Evolutionary conservation across 2,888 invertebrate genomes (phyloP).

Genomic region (Tachina fera): DNA sequence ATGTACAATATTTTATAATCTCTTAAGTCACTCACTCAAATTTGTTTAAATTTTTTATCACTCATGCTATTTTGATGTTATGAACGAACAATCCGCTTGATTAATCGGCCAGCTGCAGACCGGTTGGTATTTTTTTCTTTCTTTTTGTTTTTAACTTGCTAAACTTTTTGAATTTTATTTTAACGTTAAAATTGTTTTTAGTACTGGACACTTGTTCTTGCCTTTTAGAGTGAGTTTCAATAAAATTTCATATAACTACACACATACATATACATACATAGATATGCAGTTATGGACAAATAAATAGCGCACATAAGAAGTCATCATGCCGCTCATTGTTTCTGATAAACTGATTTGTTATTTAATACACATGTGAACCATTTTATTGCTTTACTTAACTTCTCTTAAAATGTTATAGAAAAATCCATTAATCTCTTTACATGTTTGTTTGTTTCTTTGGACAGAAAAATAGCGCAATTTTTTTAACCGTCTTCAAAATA

Average conservation of each 20-base stretch:
- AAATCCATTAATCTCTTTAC: too few relatives aligned
- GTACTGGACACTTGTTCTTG: conserved; percentile 68
- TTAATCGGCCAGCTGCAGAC: conserved; percentile 51
- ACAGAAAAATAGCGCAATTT: too few relatives aligned
- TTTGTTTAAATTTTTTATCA: conserved; percentile 19
- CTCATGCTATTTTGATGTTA: conserved; percentile 32
- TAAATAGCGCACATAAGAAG: too few relatives aligned
- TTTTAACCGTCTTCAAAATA: too few relatives aligned
- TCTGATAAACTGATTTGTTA: too few relatives aligned
- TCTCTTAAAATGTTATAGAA: not conserved
- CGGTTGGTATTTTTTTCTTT: conserved; percentile 44
- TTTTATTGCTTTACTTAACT: too few relatives aligned
- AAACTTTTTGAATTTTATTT: conserved; percentile 26
- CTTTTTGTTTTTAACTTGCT: conserved; percentile 2
- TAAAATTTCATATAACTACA: not conserved
- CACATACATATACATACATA: too few relatives aligned
- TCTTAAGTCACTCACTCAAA: conserved; percentile 47
- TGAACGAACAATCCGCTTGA: conserved; percentile 29
- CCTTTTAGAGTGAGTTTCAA: conserved; percentile 55
- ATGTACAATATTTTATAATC: conserved; percentile 13
- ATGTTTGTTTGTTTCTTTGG: too few relatives aligned
- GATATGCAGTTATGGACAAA: too few relatives aligned
- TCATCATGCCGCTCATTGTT: too few relatives aligned
- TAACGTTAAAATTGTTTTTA: conserved; percentile 22
- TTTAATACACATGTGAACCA: too few relatives aligned